phyloP scores from a whole-genome alignment of 2,888 invertebrate species.

The Calliopum simillimum region DNA sequence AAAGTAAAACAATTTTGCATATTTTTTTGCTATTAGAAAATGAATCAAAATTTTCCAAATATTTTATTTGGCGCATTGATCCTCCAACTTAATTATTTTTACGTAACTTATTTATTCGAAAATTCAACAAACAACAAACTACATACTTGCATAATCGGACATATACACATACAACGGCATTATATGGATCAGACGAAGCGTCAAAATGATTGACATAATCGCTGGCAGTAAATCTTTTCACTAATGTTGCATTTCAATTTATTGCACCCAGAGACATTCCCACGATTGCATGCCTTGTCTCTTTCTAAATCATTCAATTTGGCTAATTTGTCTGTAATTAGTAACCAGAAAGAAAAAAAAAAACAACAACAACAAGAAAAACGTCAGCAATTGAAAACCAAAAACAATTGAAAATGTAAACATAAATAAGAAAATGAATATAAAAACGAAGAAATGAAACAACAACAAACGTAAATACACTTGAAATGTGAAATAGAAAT shows the following conservation, averaged over 20 bases:
- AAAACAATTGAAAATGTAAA: constrained; percentile 23
- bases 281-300: neutral
- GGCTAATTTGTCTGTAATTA: constrained; percentile 33
- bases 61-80: too few relatives aligned
- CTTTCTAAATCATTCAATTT: constrained; percentile 26
- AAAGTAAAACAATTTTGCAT: too few relatives aligned
- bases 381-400: too few relatives aligned
- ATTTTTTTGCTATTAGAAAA: too few relatives aligned
- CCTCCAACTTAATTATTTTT: too few relatives aligned
- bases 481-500: constrained; percentile 20
- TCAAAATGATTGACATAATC: constrained; percentile 21
- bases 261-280: neutral
- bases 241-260: constrained; percentile 2
- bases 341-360: neutral
- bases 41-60: too few relatives aligned
- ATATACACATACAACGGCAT: neutral
- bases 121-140: too few relatives aligned
- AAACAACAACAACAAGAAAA: constrained; percentile 3
- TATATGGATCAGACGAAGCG: neutral
- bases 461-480: neutral
- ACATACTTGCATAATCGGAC: neutral
- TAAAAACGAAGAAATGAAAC: neutral
- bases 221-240: constrained; percentile 17
- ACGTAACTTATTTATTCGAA: too few relatives aligned
- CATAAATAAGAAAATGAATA: constrained; percentile 6